Evolutionary conservation across 1,140 invertebrate species (phyloP).

Genomic region (Sesamia nonagrioides): DNA sequence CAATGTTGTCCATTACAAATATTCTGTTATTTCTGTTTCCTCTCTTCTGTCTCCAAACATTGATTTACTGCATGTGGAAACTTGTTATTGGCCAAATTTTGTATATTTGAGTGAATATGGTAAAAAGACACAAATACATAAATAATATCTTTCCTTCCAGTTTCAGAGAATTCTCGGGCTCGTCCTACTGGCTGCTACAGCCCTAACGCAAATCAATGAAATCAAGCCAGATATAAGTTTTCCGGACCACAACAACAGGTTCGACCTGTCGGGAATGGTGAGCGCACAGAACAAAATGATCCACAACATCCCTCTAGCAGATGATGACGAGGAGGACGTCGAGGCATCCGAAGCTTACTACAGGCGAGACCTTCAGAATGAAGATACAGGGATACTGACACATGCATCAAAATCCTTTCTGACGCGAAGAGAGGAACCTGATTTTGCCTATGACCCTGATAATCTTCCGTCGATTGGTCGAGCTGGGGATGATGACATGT

Average conservation of each 20-base stretch:
- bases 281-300: not conserved
- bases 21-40: too few species aligned
- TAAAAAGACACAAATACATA: too few species aligned
- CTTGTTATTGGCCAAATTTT: too few species aligned
- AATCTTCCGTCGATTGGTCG: not conserved
- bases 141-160: not conserved
- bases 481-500: not conserved
- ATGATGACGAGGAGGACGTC: constrained; percentile 3
- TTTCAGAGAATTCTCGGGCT: not conserved
- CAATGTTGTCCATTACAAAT: too few species aligned
- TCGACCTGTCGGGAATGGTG: constrained; percentile 51
- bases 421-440: not conserved
- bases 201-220: constrained; percentile 20
- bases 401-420: not conserved
- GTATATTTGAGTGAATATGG: too few species aligned
- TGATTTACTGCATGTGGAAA: too few species aligned
- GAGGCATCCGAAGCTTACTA: not conserved
- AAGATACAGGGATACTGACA: not conserved
- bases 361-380: not conserved
- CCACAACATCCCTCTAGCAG: not conserved
- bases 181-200: constrained; percentile 8
- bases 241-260: constrained; percentile 52
- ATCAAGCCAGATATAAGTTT: constrained; percentile 57
- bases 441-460: not conserved
- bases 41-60: too few species aligned